phyloP scores from a whole-genome alignment of 2,797 vertebrate species.

The Petrocephalus schoutedeni region DNA sequence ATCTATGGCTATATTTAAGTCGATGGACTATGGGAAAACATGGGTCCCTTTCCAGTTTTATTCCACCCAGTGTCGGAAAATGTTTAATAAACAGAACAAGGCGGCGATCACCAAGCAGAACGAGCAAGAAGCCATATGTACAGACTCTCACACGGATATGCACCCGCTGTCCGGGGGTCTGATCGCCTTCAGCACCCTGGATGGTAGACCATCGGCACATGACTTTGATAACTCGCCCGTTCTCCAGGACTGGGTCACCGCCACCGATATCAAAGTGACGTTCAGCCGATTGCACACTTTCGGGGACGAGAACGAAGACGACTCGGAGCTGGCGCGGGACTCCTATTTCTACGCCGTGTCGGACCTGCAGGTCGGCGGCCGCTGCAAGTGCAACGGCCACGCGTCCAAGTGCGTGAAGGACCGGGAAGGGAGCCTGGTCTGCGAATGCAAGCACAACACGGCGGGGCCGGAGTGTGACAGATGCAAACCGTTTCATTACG shows the following conservation, averaged over 20 bases:
- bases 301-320: slow-evolving; percentile 88
- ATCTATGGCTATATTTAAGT: slow-evolving; percentile 89
- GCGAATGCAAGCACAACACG: slow-evolving; percentile 90
- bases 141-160: slow-evolving; percentile 90
- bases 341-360: slow-evolving; percentile 90
- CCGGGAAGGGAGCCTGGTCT: slow-evolving; percentile 75
- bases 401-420: slow-evolving; percentile 85
- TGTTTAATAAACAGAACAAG: slow-evolving; percentile 81
- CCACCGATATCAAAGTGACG: slow-evolving; percentile 83
- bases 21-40: slow-evolving; percentile 89
- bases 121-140: slow-evolving; percentile 91
- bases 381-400: slow-evolving; percentile 92
- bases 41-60: slow-evolving; percentile 93
- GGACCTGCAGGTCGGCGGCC: slow-evolving; percentile 87
- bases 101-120: slow-evolving; percentile 88
- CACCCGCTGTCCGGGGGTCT: slow-evolving; percentile 81
- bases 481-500: slow-evolving; percentile 93
- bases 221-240: slow-evolving; percentile 95
- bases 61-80: slow-evolving; percentile 86
- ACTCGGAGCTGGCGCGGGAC: slow-evolving; percentile 84
- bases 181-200: slow-evolving; percentile 94
- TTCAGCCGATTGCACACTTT: slow-evolving; percentile 86
- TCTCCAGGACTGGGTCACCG: slow-evolving; percentile 94
- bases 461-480: slow-evolving; percentile 89
- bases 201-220: slow-evolving; percentile 86